Base-by-base conservation (phyloP, 2,113 vertebrate genomes). In the Okapia johnstoni region DNA sequence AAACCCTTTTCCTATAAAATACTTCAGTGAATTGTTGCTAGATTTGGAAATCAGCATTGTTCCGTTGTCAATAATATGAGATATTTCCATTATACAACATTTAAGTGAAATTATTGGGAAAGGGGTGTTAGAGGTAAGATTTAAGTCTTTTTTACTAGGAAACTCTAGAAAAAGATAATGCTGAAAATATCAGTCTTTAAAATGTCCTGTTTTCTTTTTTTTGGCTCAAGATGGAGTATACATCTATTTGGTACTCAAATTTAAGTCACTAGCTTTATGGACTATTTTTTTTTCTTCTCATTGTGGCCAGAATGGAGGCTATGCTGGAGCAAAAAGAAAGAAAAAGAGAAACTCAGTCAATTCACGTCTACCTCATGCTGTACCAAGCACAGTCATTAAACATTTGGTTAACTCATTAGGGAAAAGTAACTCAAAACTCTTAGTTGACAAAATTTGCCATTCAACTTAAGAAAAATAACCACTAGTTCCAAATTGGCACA, bases 21-120 rank as follows among this genome's bases (percentile, higher is more conserved):
- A 25, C 11, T 96, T 60, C 28, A 14, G 25, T 76, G 46, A 76
- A 90, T 90, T 96, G 26, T 58, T 61, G 25, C 19, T 94, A 87
- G 83, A 79, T 93, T 79, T 96, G 81, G 70, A 97, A 92, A 83
- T 94, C 21, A 94, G 40, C 70, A 46, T 33, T 91, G 23, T 87
- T 60, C 26, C 46, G 28, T 12, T 83, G 5, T 40, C 5, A 79
- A 33, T 83, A 73, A 81, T 61, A 43, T 77, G 23, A 92, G 33
- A 3, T 46, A 46, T 92, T 87, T 92, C 30, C 26, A 58, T 85
- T 83, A 55, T 54, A 73, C 23, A 89, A 48, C 13, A 90, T 66
- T 87, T 95, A 96, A 97, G 36, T 54, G 52, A 84, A 92, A 73
- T 83, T 30, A 84, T 76, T 80, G 54, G 30, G 73, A 90, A 81